phyloP scores from a whole-genome alignment of 2,113 vertebrate species.

The Emydocephalus ijimae region DNA sequence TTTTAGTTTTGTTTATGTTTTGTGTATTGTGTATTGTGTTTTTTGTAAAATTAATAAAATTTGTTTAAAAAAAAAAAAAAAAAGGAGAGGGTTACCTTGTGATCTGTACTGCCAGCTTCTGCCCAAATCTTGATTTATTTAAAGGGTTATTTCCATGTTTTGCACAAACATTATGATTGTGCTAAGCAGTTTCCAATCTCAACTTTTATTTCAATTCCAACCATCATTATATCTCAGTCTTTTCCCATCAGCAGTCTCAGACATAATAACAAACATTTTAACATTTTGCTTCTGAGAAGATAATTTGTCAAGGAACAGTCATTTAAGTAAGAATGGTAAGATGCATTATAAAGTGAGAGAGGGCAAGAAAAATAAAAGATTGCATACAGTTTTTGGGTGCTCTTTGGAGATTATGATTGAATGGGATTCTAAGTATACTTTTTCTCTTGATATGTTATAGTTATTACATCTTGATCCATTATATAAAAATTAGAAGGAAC shows the following conservation, averaged over 20 bases:
- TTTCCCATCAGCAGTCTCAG: background rate
- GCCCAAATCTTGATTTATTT: background rate
- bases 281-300: background rate
- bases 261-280: background rate
- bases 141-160: background rate
- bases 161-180: background rate
- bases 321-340: background rate
- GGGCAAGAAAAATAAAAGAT: background rate
- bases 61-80: too few species aligned
- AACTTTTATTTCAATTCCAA: conserved; percentile 10
- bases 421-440: conserved; percentile 13
- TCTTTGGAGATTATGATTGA: background rate
- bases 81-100: too few species aligned
- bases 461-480: background rate
- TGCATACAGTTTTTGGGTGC: background rate
- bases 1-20: too few species aligned
- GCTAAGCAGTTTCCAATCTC: background rate
- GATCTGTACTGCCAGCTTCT: background rate
- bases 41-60: too few species aligned
- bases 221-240: background rate
- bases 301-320: background rate
- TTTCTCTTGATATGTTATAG: conserved; percentile 10
- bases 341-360: background rate
- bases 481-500: background rate
- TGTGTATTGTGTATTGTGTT: too few species aligned